Conservation (phyloP, 2,888 invertebrate genomes). For the Oscheius myriophilus region DNA sequence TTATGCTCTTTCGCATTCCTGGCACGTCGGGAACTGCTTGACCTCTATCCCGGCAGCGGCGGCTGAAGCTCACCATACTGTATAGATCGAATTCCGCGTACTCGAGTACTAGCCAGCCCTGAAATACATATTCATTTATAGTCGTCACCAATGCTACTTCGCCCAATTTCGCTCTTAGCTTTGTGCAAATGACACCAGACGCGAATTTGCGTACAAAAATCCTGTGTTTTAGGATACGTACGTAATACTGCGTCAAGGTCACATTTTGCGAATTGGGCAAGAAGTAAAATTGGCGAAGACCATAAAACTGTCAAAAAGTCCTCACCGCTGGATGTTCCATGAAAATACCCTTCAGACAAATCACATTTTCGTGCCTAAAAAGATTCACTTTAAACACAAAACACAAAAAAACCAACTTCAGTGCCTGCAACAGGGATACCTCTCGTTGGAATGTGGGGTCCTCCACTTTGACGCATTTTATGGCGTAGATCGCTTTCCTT, state of each 20-base stretch:
- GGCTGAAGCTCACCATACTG: slow-evolving; percentile 99
- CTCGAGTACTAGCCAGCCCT: slow-evolving; percentile 48
- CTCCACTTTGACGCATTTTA: slow-evolving; percentile 89
- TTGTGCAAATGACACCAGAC: too few species aligned
- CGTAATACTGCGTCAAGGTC: too few species aligned
- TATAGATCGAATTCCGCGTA: slow-evolving; percentile 99
- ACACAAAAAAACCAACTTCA: slow-evolving; percentile 74
- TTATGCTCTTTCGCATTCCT: slow-evolving; percentile 90
- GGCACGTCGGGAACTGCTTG: too few species aligned
- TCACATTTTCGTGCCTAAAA: slow-evolving; percentile 84
- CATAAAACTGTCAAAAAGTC: too few species aligned
- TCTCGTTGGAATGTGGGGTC: slow-evolving; percentile 95
- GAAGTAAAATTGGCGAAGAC: too few species aligned
- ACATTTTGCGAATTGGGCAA: too few species aligned
- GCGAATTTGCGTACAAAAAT: too few species aligned
- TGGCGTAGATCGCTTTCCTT: too few species aligned
- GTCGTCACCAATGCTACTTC: too few species aligned
- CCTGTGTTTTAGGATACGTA: too few species aligned
- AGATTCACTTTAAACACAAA: background rate
- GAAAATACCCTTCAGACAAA: slow-evolving; percentile 93
- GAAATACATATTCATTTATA: background rate
- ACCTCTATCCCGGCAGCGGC: slow-evolving; percentile 76
- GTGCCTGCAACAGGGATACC: slow-evolving; percentile 91
- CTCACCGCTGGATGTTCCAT: slow-evolving; percentile 74
- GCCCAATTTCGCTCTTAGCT: too few species aligned